These are phyloP conservation scores for Elgonia sp. DNA, from an alignment of 2,888 invertebrate species.

Conservation along the genomic window DNA sequence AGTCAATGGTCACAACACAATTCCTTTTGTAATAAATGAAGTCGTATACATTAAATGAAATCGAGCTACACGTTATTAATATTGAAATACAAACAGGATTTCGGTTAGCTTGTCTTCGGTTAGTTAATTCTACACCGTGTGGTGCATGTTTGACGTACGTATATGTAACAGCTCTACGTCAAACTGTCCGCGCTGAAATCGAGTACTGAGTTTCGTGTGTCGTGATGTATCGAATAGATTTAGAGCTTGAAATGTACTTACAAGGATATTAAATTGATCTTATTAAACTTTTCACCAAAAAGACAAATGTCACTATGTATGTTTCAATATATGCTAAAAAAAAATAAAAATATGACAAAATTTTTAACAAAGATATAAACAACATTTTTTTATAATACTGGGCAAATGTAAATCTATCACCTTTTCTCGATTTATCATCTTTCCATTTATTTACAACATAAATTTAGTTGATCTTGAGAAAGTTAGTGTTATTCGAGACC, in stretches of 20 bases:
- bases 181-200: constrained; percentile 60
- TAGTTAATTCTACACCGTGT: constrained; percentile 45
- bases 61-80: constrained; percentile 35
- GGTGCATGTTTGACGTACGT: constrained; percentile 51
- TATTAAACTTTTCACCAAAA: constrained; percentile 22
- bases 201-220: constrained; percentile 46
- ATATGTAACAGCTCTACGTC: constrained; percentile 54
- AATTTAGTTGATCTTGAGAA: too few species aligned
- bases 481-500: too few species aligned
- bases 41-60: constrained; percentile 12
- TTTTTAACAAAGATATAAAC: too few species aligned
- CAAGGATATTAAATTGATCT: constrained; percentile 24
- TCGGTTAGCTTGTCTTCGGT: constrained; percentile 53
- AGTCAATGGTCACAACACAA: too few species aligned
- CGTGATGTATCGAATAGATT: constrained; percentile 47
- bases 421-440: too few species aligned
- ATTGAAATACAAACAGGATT: constrained; percentile 36
- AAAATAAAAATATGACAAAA: too few species aligned
- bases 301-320: background rate
- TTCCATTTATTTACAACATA: too few species aligned
- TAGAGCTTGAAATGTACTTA: constrained; percentile 23
- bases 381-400: too few species aligned
- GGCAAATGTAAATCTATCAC: too few species aligned
- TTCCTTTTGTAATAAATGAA: background rate
- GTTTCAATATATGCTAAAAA: background rate